phyloP scores from a whole-genome alignment of 2,113 vertebrate species.

The Callithrix jacchus region DNA sequence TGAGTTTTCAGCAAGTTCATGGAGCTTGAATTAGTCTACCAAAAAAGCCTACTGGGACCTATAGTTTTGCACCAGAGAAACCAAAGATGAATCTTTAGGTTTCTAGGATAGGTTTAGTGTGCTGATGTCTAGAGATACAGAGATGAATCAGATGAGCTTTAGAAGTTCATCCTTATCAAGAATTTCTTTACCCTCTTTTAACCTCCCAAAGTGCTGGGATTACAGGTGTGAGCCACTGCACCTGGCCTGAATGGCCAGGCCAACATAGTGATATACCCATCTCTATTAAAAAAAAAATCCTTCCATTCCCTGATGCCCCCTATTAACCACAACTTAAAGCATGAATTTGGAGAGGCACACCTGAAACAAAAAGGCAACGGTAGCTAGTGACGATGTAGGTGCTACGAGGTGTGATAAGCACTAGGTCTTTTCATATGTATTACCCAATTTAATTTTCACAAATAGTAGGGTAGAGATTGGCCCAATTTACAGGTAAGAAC shows the following conservation, averaged over 20 bases:
- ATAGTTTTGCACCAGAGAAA: not conserved
- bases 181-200: not conserved
- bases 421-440: not conserved
- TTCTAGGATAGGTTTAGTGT: not conserved
- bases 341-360: not conserved
- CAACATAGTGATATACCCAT: too few relatives aligned
- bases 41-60: too few relatives aligned
- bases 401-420: not conserved
- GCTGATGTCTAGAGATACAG: not conserved
- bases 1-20: not conserved
- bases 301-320: not conserved
- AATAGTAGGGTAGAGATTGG: not conserved
- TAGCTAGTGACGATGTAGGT: not conserved
- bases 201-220: too few relatives aligned
- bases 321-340: not conserved
- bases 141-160: not conserved
- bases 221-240: too few relatives aligned
- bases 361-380: not conserved
- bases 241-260: too few relatives aligned
- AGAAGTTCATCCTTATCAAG: not conserved
- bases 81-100: not conserved
- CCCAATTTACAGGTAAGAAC: not conserved
- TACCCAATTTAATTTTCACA: not conserved
- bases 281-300: not conserved
- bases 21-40: not conserved